Base-by-base conservation (phyloP, 1,140 invertebrate species). In the Drosophila murphyi region DNA sequence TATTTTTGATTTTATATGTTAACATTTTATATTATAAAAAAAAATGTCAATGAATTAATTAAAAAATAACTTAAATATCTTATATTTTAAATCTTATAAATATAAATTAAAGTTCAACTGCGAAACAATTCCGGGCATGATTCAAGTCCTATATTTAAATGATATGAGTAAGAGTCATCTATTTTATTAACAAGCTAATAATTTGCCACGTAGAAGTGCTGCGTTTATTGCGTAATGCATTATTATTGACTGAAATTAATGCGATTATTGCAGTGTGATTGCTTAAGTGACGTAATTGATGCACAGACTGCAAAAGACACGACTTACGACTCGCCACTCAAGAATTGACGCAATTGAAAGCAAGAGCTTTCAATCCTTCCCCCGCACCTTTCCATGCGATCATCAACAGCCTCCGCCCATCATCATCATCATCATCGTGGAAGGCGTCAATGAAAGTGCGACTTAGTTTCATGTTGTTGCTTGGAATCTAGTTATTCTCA, bases 241-340 rank as follows among this genome's bases (percentile, higher is more conserved):
- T 70, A 78, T 79, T 64, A 65, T 3, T 7, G 4, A 50, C 63
- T 4, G 12, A 78, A 86, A 62, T 72, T 80, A 78, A 89, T 85
- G 51, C 80, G 77, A 74, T 78, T 79, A 70, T 79, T 12, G 45
- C 65, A 56, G 37, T 45, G 70, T 88, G 76, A 80, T 87, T 83
- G 88, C 82, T 88, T 80, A 80, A 78, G 70, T 77, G 70, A 67
- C 80, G 80, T 83, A 87, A 88, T 88, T 80, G 77, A 89, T 89
- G 76, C 83, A 87, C 20, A 20, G 20, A 20, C 20, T 20, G 20
- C 20, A 75, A 65, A 69, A 48, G 52, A 69, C 67, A 75, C 62
- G 12, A 56, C 35, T 37, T 4, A 37, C 35, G 6, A 51, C 75
- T 64, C 69, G 78, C 75, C 68, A 67, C 48, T 63, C 39, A 56